phyloP scores from a whole-genome alignment of 2,888 invertebrate species.

The Metacarcinus magister region DNA sequence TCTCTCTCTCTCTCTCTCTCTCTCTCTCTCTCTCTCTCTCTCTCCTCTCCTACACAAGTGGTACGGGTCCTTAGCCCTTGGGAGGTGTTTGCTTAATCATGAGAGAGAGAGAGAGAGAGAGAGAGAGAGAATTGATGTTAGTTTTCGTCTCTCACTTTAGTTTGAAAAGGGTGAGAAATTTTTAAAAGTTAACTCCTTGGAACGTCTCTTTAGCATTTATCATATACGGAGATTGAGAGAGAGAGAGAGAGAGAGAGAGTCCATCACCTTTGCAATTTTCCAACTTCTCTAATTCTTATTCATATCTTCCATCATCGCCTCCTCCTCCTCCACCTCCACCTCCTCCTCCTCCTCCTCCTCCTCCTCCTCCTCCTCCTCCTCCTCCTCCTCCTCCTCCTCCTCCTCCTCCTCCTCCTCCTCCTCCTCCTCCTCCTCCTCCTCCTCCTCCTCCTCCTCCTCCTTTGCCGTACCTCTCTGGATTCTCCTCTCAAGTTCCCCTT shows the following conservation, averaged over 20 bases:
- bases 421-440: not conserved
- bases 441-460: not conserved
- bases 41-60: not conserved
- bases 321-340: too few relatives aligned
- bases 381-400: too few relatives aligned
- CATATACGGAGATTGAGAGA: not conserved
- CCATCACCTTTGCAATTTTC: not conserved
- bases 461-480: not conserved
- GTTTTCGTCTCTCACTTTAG: not conserved
- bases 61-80: not conserved
- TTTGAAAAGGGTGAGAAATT: not conserved
- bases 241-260: not conserved
- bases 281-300: not conserved
- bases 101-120: conserved; percentile 5
- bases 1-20: not conserved
- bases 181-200: not conserved
- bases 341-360: too few relatives aligned
- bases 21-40: not conserved
- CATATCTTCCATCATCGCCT: not conserved
- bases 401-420: not conserved
- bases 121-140: not conserved
- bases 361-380: too few relatives aligned
- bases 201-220: not conserved
- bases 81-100: not conserved
- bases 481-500: not conserved